Evolutionary conservation across 2,113 vertebrate species (phyloP).

Genomic region (Poecile atricapillus): DNA sequence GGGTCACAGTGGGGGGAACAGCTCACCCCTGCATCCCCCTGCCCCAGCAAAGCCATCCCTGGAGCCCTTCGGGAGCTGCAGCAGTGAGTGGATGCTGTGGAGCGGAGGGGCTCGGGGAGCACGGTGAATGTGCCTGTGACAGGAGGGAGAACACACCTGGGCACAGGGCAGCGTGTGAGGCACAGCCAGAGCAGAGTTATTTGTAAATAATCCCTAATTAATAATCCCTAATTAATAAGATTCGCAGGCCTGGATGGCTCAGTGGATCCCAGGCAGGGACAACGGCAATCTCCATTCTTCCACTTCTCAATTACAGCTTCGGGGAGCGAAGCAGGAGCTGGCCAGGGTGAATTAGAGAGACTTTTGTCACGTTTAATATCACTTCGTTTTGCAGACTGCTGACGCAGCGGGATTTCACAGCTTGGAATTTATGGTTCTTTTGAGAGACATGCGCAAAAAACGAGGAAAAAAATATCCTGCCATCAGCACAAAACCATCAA

Average conservation of each 20-base stretch:
- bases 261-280: conserved; percentile 19
- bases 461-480: conserved; percentile 73
- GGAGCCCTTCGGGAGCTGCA: fast-evolving
- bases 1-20: neutral
- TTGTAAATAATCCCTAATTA: conserved; percentile 67
- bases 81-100: fast-evolving
- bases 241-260: conserved; percentile 17
- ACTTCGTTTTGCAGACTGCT: conserved; percentile 86
- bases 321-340: conserved; percentile 28
- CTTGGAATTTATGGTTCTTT: conserved; percentile 84
- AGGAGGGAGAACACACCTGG: fast-evolving
- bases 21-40: fast-evolving
- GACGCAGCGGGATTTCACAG: conserved; percentile 80
- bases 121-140: fast-evolving
- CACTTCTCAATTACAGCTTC: conserved; percentile 44
- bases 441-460: conserved; percentile 80
- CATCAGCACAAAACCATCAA: conserved; percentile 75
- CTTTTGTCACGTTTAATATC: conserved; percentile 85
- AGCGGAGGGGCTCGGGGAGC: fast-evolving
- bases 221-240: conserved; percentile 47
- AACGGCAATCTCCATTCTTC: neutral
- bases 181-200: neutral
- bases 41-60: fast-evolving
- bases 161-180: fast-evolving
- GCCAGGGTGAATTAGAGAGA: conserved; percentile 81